A percentile compares a stretch with the other conserved stretches of the same genome.
Evolutionary conservation across 2,888 invertebrate genomes (phyloP).

Genomic region (Schrankia costaestrigalis): DNA sequence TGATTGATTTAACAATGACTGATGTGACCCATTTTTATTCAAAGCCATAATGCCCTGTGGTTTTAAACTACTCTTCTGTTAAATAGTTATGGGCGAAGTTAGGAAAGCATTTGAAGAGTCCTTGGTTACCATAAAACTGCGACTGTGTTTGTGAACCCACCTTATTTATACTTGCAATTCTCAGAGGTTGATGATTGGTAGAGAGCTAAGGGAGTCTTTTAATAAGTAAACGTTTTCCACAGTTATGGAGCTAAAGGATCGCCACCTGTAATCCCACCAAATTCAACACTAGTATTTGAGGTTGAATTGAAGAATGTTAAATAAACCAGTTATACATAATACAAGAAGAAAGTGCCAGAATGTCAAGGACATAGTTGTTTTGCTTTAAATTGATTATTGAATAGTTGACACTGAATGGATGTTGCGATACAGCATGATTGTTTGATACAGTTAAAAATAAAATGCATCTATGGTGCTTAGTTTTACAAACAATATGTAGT

Average conservation of each 20-base stretch:
- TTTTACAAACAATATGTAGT: background rate
- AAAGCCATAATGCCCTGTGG: too few relatives aligned
- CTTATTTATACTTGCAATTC: too few relatives aligned
- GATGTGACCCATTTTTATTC: too few relatives aligned
- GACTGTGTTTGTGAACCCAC: too few relatives aligned
- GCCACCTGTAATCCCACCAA: slow-evolving; percentile 93
- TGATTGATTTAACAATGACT: too few relatives aligned
- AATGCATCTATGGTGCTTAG: slow-evolving; percentile 29
- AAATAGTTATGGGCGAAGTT: too few relatives aligned
- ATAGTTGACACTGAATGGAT: slow-evolving; percentile 46
- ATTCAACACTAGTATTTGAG: slow-evolving; percentile 92
- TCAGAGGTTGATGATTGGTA: too few relatives aligned
- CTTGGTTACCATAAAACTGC: too few relatives aligned
- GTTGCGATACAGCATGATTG: slow-evolving; percentile 24
- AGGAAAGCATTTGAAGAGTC: too few relatives aligned
- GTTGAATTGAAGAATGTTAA: slow-evolving; percentile 92
- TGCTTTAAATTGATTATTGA: slow-evolving; percentile 41
- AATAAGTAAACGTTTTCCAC: slow-evolving; percentile 25
- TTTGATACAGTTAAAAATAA: slow-evolving; percentile 18
- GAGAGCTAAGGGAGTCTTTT: too few relatives aligned
- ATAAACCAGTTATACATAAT: slow-evolving; percentile 65
- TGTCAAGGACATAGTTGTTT: slow-evolving; percentile 46
- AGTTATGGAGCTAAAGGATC: slow-evolving; percentile 89
- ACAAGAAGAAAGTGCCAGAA: slow-evolving; percentile 36
- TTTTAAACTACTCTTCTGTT: too few relatives aligned